Base-by-base conservation (phyloP, 1,140 invertebrate species). In the Bombus balteatus region DNA sequence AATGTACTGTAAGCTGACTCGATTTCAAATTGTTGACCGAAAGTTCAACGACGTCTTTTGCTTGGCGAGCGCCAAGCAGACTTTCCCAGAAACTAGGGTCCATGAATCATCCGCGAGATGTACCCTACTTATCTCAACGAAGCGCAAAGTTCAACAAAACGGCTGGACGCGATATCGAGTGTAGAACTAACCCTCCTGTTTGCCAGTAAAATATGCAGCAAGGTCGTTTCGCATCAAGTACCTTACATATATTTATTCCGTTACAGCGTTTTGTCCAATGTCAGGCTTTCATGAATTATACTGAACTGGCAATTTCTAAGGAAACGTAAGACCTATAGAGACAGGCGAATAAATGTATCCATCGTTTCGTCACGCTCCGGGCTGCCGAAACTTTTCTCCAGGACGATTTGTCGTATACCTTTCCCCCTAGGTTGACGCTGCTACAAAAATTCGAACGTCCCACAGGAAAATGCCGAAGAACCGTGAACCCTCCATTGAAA, bases 281-380 rank as follows among this genome's bases (percentile, higher is more conserved):
- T 53, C 70, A 62, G 12, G n/a, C 70, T 1, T 13, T 57, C 57
- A 39, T 75, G 81, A 75, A 82, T 82, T 82, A 82, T 65, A 74
- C 6, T 5, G 39, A 22, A 53, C 15, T 25, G 43, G 34, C 34
- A 81, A 71, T 81, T 71, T 25, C 66, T 3, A 39, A 13, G n/a
- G 25, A 65, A 57, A 57, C 53, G 25, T 18, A 65, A 15, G 32
- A 13, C 18, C 3, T 15, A n/a, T 18, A 28, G 37, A 15, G 79
- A 43, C 39, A 65, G 32, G 39, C 13, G 25, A 74, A 74, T 34
- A 73, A 82, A 74, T 65, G 71, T 39, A 37, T 12, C n/a, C 57
- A 75, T 74, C 47, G 43, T 70, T 70, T 37, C 68, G 66, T 68
- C 32, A 34, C 62, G 28, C 13, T 47, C 43, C 15, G 28, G 2